Base-by-base conservation (phyloP, 2,113 vertebrate species). In the Pomatorhinus ruficollis region DNA sequence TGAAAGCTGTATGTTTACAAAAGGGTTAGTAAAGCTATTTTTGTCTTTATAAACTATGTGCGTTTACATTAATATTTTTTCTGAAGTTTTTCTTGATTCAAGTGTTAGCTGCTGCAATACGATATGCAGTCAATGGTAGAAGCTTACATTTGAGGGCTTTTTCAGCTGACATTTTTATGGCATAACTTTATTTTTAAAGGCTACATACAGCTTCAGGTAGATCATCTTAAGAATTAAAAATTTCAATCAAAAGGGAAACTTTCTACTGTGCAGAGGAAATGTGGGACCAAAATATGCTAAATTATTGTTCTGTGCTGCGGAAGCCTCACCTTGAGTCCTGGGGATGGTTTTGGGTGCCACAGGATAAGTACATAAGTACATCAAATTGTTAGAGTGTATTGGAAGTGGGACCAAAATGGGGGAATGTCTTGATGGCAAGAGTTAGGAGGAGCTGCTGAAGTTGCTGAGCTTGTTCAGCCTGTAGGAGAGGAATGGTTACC, bases 1-100 rank as follows among this genome's bases (percentile, higher is more conserved):
- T 97, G 97, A 98, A 95, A 96, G 95, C 96, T 94, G 53, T 95
- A 53, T 97, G 97, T 98, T 97, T 98, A 98, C 91, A 96, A 70
- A 96, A 97, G 91, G 95, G 87, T 97, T 96, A 95, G 93, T 95
- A 72, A 94, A 97, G 95, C 95, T 97, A 96, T 98, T 98, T 98
- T 97, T 21, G 90, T 97, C 96, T 97, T 96, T 97, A 95, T 98
- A 98, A 98, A 98, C 94, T 89, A 88, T 96, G 54, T 88, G 65
- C 9, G 64, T 95, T 94, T 97, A 80, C 96, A 90, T 96, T 97
- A 97, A 92, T 95, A 94, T 82, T 95, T 97, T 98, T 98, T 91
- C 87, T 95, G 83, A 97, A 90, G 95, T 93, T 96, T 97, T 80
- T 89, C 87, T 87, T 95, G 69, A 95, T 97, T 97, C 96, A 95